Base-by-base conservation (phyloP, 2,888 invertebrate genomes). In the Brenthis hecate region DNA sequence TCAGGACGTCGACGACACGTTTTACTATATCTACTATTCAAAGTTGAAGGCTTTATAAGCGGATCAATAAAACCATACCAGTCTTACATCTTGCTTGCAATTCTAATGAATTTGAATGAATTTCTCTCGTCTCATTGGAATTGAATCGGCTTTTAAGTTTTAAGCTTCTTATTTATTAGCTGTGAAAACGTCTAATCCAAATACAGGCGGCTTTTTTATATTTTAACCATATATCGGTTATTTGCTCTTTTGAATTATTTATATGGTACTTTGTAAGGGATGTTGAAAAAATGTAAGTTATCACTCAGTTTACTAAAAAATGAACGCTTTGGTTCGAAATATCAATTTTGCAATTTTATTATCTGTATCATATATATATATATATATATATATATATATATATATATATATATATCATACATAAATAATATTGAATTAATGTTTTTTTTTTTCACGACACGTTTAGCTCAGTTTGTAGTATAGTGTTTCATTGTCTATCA, bases 81-180 rank as follows among this genome's bases (percentile, higher is more conserved):
- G 72, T 71, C 51, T 62, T 54, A 62, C 53, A 55, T 65, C 56
- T 72, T 65, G 63, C 68, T 69, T 58, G 69, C 71, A 68, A 70
- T 75, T 74, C 74, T 80, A 82, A 83, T 81, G 78, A 79, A 78
- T 71, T 81, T 76, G 82, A 79, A 83, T 82, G 82, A 81, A 82
- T 83, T 80, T 76, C 75, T 66, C 76, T 76, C 78, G 77, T 79
- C 80, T 83, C 82, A 86, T 87, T 85, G 83, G 86, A 86, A 88
- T 88, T 88, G 87, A 88, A 88, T 87, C 81, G 87, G 78, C 79
- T 79, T 80, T 84, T 76, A 77, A 72, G 68, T 55, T 73, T 73
- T 77, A 79, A 75, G 71, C 75, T 76, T 71, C 62, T 71, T 74
- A 78, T 77, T 73, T 72, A 74, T 69, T 68, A 72, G 66, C 72